Evolutionary conservation across 2,113 vertebrate genomes (phyloP).

Genomic region (Crotophaga sulcirostris): DNA sequence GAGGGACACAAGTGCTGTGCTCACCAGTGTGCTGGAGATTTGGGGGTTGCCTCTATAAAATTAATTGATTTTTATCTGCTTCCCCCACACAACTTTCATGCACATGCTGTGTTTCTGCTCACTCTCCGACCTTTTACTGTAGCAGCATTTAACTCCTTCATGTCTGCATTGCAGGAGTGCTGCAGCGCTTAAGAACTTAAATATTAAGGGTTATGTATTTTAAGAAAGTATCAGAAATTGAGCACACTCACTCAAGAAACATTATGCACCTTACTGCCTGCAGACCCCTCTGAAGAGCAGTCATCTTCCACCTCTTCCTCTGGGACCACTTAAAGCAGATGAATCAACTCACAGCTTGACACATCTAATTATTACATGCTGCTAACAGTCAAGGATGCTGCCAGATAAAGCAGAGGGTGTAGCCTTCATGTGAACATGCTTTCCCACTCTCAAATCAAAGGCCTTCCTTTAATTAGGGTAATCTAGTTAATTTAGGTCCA

Average conservation of each 20-base stretch:
- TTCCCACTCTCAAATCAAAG: constrained; percentile 21
- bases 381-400: constrained; percentile 1
- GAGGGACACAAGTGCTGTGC: neutral
- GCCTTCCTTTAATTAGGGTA: constrained; percentile 2
- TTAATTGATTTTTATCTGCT: neutral
- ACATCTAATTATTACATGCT: neutral
- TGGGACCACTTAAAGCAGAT: neutral
- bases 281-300: neutral
- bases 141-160: neutral
- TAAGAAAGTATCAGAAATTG: neutral
- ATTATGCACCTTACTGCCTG: neutral
- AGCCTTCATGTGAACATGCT: neutral
- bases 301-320: neutral
- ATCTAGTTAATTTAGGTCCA: constrained; percentile 18
- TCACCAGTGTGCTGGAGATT: neutral
- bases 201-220: neutral
- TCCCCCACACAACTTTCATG: neutral
- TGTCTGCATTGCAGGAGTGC: neutral
- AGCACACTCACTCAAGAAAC: neutral
- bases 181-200: neutral
- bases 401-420: constrained; percentile 46
- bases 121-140: neutral
- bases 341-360: constrained; percentile 12
- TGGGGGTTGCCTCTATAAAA: neutral
- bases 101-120: neutral